phyloP scores from a whole-genome alignment of 2,113 vertebrate genomes.

The Hassar affinis region DNA sequence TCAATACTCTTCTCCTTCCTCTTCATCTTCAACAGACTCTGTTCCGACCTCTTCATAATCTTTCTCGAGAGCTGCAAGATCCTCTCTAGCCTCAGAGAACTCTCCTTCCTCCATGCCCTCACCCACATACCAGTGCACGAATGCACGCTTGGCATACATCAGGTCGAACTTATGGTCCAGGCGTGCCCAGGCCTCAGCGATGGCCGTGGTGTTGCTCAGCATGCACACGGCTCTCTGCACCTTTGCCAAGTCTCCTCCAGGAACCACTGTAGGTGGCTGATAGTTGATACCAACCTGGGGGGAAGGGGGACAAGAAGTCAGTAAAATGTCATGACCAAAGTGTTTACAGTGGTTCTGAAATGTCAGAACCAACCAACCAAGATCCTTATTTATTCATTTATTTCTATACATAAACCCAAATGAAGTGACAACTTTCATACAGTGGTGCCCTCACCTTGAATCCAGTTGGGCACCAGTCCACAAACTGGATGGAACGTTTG shows the following conservation, averaged over 20 bases:
- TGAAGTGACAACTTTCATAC: not conserved
- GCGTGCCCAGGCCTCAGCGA: constrained; percentile 83
- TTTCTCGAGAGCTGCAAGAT: constrained; percentile 83
- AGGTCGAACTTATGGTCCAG: constrained; percentile 89
- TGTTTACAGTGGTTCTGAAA: not conserved
- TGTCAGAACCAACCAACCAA: not conserved
- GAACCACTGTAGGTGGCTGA: constrained; percentile 81
- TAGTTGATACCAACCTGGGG: constrained; percentile 85
- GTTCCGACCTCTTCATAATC: constrained; percentile 85
- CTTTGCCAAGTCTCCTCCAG: constrained; percentile 81
- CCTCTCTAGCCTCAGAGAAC: constrained; percentile 84
- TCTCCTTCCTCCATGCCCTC: constrained; percentile 90
- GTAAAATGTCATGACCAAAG: not conserved
- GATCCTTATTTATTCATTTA: too few relatives aligned
- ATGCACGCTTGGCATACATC: constrained; percentile 85
- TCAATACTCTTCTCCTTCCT: constrained; percentile 80
- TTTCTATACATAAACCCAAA: not conserved
- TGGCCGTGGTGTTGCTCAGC: constrained; percentile 86
- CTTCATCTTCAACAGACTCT: constrained; percentile 77
- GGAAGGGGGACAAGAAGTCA: not conserved
- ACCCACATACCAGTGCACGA: constrained; percentile 89
- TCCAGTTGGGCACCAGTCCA: constrained; percentile 86
- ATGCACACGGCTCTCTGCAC: constrained; percentile 84
- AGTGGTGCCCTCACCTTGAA: constrained; percentile 76
- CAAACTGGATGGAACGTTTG: constrained; percentile 82